Conservation (phyloP, 2,888 invertebrate species). For the Drosophila formosana region DNA sequence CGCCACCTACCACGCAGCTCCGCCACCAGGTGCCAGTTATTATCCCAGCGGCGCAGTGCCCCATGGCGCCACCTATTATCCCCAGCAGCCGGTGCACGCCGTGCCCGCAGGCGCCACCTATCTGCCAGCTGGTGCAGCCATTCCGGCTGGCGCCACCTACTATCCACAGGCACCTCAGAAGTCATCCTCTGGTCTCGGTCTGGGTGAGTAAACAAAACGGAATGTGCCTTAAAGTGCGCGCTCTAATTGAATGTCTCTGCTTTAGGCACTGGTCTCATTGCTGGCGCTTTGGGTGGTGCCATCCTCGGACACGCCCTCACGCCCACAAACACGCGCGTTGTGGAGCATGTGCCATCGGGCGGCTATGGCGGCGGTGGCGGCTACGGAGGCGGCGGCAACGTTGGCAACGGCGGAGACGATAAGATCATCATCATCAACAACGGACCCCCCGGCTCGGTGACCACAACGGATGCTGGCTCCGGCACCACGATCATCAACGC, state of each 20-base stretch:
- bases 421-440: slow-evolving; percentile 84
- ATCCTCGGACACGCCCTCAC: slow-evolving; percentile 83
- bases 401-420: slow-evolving; percentile 70
- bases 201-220: slow-evolving; percentile 69
- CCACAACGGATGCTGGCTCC: slow-evolving; percentile 71
- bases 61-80: slow-evolving; percentile 74
- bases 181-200: slow-evolving; percentile 79
- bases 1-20: slow-evolving; percentile 61
- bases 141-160: slow-evolving; percentile 72
- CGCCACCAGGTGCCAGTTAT: slow-evolving; percentile 66
- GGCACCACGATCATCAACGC: slow-evolving; percentile 80
- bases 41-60: slow-evolving; percentile 70
- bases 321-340: slow-evolving; percentile 76
- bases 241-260: not conserved
- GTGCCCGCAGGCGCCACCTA: slow-evolving; percentile 77
- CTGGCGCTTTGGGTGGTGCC: slow-evolving; percentile 83
- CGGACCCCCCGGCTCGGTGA: slow-evolving; percentile 83
- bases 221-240: not conserved
- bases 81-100: slow-evolving; percentile 62
- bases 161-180: slow-evolving; percentile 77
- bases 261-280: slow-evolving; percentile 82
- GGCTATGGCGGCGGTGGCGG: slow-evolving; percentile 46
- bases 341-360: slow-evolving; percentile 60
- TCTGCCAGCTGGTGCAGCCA: slow-evolving; percentile 63
- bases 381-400: slow-evolving; percentile 48